phyloP scores from a whole-genome alignment of 2,797 vertebrate species.

The Anolis apletophallus region DNA sequence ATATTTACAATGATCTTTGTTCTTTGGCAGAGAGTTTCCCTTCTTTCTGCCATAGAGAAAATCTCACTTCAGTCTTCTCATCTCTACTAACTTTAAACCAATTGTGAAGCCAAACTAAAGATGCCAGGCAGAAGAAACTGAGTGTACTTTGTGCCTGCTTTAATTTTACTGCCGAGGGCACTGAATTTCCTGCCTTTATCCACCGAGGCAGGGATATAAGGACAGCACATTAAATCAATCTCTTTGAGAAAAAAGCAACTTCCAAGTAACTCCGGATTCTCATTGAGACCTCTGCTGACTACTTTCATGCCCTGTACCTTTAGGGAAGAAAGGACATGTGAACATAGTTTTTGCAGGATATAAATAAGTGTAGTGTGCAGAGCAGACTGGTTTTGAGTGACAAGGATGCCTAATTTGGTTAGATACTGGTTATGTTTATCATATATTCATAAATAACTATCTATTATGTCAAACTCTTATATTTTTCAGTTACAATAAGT shows the following conservation, averaged over 20 bases:
- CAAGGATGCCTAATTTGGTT: constrained; percentile 14
- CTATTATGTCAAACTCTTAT: constrained; percentile 41
- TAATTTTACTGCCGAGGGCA: background rate
- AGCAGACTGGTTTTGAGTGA: background rate
- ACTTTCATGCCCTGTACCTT: background rate
- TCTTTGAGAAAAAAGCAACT: constrained; percentile 49
- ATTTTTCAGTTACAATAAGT: constrained; percentile 36
- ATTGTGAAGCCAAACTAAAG: background rate
- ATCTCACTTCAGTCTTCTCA: background rate
- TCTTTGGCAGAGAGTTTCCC: background rate
- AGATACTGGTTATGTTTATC: constrained; percentile 18
- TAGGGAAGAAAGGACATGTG: constrained; percentile 5
- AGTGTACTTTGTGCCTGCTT: background rate
- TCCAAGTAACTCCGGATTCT: background rate
- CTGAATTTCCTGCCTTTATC: constrained; percentile 14
- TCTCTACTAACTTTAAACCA: constrained; percentile 23
- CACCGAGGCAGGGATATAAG: constrained; percentile 28
- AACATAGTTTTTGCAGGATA: background rate
- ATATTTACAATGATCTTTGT: background rate
- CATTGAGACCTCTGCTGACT: constrained; percentile 15
- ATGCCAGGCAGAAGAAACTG: constrained; percentile 8
- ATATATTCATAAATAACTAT: constrained; percentile 18
- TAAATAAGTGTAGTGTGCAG: background rate
- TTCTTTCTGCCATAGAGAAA: fast-evolving
- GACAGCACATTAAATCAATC: constrained; percentile 38